Evolutionary conservation across 2,113 vertebrate species (phyloP).

Genomic region (Gambusia affinis): DNA sequence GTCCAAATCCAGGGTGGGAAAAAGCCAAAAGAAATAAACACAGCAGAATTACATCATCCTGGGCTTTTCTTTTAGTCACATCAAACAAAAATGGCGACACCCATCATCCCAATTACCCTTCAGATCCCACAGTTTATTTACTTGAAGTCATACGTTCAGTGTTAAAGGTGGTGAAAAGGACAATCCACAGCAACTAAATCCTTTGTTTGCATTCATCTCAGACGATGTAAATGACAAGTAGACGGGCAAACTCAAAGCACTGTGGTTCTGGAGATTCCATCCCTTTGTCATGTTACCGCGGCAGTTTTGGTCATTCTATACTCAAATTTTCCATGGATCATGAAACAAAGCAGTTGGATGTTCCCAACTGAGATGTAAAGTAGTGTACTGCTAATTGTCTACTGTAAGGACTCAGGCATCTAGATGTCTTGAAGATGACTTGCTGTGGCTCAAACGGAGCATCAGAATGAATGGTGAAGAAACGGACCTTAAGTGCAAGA

Average conservation of each 20-base stretch:
- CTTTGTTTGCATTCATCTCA: background rate
- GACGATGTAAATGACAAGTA: background rate
- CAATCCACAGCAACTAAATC: background rate
- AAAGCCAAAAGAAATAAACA: slow-evolving; percentile 25
- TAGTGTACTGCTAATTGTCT: background rate
- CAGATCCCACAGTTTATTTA: background rate
- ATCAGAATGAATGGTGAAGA: too few relatives aligned
- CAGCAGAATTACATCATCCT: slow-evolving; percentile 11
- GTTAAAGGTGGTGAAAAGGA: background rate
- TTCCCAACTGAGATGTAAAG: background rate
- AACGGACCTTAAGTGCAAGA: too few relatives aligned
- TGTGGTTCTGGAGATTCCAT: background rate
- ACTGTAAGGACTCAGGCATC: too few relatives aligned
- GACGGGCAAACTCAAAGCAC: background rate
- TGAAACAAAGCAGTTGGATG: background rate
- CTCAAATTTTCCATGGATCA: background rate
- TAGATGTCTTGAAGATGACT: too few relatives aligned
- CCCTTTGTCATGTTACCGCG: background rate
- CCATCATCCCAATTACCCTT: background rate
- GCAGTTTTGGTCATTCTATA: background rate
- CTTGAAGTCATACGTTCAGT: slow-evolving; percentile 6
- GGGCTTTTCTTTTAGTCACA: slow-evolving; percentile 23
- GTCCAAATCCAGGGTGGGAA: slow-evolving; percentile 20
- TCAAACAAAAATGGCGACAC: slow-evolving; percentile 13
- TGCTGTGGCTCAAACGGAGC: too few relatives aligned